These are phyloP conservation scores for Pristionchus exspectatus DNA, from an alignment of 2,888 invertebrate genomes.

Conservation along the genomic window DNA sequence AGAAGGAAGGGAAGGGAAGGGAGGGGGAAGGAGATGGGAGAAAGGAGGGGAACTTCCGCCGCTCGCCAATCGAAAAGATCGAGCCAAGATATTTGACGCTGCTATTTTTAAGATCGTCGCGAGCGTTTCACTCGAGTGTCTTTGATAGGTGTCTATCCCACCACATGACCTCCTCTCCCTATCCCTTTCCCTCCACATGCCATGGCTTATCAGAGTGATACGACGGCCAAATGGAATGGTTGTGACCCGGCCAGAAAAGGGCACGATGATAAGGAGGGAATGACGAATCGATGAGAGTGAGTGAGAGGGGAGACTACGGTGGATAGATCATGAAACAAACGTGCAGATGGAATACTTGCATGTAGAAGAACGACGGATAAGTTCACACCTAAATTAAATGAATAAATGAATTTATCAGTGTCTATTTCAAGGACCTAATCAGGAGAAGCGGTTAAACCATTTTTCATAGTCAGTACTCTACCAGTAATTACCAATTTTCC, in stretches of 20 bases:
- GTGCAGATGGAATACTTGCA: neutral
- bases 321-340: neutral
- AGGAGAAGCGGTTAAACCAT: no score
- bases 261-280: neutral
- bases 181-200: constrained; percentile 1
- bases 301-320: neutral
- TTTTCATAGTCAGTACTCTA: no score
- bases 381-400: neutral
- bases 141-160: neutral
- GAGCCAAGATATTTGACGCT: neutral
- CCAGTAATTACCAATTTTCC: no score
- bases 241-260: constrained; percentile 4
- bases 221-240: neutral
- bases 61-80: neutral
- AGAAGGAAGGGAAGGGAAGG: neutral
- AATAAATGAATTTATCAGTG: neutral
- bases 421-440: neutral
- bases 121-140: neutral
- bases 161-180: constrained; percentile 10
- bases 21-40: neutral
- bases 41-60: neutral
- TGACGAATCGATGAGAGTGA: neutral
- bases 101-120: constrained; percentile 22
- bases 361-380: neutral
- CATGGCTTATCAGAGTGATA: constrained; percentile 30